Evolutionary conservation across 2,888 invertebrate species (phyloP), one percentile per base, ranked within the genome.

Genomic region (Ethmia dodecea): DNA sequence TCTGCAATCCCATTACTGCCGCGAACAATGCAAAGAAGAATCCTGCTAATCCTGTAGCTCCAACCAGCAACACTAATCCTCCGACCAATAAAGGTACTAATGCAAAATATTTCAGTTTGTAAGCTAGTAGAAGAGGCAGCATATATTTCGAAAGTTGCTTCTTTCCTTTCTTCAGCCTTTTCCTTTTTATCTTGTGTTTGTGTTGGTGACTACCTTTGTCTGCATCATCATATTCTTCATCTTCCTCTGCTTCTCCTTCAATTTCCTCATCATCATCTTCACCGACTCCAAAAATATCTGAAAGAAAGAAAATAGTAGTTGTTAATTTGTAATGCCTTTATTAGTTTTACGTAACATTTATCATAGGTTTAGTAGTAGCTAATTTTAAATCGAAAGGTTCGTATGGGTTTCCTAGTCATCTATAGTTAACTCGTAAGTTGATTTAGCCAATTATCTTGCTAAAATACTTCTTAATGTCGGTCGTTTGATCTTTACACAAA

Each of bases 21-120:
- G 94, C 93, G 57, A 95, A 95, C 9, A 95, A 76, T 1, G 95
- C 94, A 65, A 95, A 95, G 87, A 95, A 95, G 79, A 95, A 95
- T 45, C 95, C 95, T 12, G 94, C 95, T 38, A 95, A 68, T 11
- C 94, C 93, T 0, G 94, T 93, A 0, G 94, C 91, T 40, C 93
- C 93, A 3, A 93, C 90, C 31, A 95, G 69, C 5, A 95, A 75
- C 1, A 94, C 78, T 13, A 94, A 70, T 4, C 90, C 90, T 33
- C 93, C 92, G 45, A 94, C 88, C 64, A 95, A 69, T 0, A 94
- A 87, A 1, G 95, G 95, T 24, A 95, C 89, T 34, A 95, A 65
- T 1, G 93, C 90, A 51, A 94, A 89, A 68, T 93, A 94, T 67
- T 95, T 95, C 61, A 95, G 73, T 70, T 95, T 95, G 72, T 95